Base-by-base conservation (phyloP, 37 sponge, comb jelly and placozoan species). In the Cliona cf. orientalis region DNA sequence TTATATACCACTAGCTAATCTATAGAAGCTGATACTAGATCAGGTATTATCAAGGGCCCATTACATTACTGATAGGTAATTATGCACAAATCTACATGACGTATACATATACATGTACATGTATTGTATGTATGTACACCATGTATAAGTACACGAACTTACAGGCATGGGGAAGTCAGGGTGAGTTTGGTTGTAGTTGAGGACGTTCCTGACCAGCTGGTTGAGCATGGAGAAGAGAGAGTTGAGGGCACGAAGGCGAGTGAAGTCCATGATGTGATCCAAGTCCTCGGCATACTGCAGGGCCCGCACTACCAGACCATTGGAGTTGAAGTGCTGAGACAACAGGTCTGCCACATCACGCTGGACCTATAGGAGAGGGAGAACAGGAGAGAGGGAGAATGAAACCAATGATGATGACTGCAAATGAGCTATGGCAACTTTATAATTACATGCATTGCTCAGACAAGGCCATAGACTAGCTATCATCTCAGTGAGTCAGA, bases 211-310 rank as follows among this genome's bases (percentile, higher is more conserved):
- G 45, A 96, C 78, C 70, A 88, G 72, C 78, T 96, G 95, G 84
- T 94, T 87, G 46, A 98, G 75, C 96, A 98, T 93, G 60, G 99
- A 93, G 72, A 96, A 98, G 71, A 98, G 91, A 49, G 92, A 83
- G 71, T 87, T 84, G 29, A 98, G 89, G 39, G 92, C 94, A 56
- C 99, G 59, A 71, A 95, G 80, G 11, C 96, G 84, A 11, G 96
- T 98, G 82, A 96, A 96, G 80, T 98, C 99, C 99, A 98, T 98
- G 66, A 98, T 90, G 74, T 98, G 99, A 25, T 93, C 96, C 59
- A 89, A 72, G 1, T 55, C 34, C 69, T 83, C 89, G 22, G 96
- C 93, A 70, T 87, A 91, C 76, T 86, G 67, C 53, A 98, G 71
- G 2, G 90, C 69, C 45, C 86, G 77, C 62, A 78, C 80, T 0